Percentiles rank a stretch among this genome's conserved stretches.
phyloP scores from a whole-genome alignment of 2,888 invertebrate species.

The Calameuta filiformis region DNA sequence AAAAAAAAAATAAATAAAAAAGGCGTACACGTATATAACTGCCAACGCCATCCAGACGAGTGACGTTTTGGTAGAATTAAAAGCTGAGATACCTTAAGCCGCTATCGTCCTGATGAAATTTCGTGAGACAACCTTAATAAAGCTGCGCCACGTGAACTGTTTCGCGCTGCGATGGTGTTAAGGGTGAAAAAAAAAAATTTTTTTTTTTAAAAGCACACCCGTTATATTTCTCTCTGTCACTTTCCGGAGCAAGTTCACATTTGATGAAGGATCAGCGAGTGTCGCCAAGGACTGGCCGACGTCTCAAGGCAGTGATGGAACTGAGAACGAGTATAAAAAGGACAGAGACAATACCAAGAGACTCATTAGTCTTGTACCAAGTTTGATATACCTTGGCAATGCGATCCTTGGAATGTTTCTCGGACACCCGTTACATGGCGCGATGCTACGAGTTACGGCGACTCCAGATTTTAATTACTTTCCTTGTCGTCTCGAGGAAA shows the following conservation, averaged over 20 bases:
- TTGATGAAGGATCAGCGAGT: not conserved
- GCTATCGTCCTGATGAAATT: constrained; percentile 47
- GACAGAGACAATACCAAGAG: not conserved
- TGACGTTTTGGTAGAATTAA: constrained; percentile 12
- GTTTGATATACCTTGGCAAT: not conserved
- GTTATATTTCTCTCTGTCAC: not conserved
- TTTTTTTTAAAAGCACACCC: not conserved
- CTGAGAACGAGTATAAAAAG: not conserved
- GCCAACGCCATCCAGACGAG: constrained; percentile 13
- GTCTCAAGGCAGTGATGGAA: not conserved
- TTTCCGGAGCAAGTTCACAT: not conserved
- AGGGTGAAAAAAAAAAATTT: not conserved
- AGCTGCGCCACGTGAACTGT: not conserved
- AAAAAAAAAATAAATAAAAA: not conserved
- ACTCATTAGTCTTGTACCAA: not conserved
- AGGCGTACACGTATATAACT: not conserved
- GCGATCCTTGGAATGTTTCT: not conserved
- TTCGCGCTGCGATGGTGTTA: not conserved
- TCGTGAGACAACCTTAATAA: constrained; percentile 30
- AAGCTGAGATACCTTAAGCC: constrained; percentile 36
- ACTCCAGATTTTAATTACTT: not conserved
- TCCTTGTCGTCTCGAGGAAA: not conserved
- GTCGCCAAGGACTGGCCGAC: not conserved
- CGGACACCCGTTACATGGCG: not conserved
- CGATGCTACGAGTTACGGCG: not conserved